These are phyloP conservation scores for Acrobasis consociella DNA, from an alignment of 2,888 invertebrate species.

Conservation along the genomic window DNA sequence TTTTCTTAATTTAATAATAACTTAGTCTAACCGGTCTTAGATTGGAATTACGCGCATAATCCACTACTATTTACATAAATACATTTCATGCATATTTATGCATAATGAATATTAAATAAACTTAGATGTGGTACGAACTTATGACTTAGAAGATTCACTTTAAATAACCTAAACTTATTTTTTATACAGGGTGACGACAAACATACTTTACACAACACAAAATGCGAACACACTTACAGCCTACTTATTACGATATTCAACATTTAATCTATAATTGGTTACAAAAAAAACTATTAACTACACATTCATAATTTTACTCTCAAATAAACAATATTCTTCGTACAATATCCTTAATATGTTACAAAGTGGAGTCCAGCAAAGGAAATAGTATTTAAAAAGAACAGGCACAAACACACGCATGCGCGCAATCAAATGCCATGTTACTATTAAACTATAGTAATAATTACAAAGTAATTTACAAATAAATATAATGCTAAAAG, in stretches of 20 bases:
- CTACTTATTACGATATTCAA: too few relatives aligned
- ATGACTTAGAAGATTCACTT: slow-evolving; percentile 34
- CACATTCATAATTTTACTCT: slow-evolving; percentile 16
- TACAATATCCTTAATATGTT: slow-evolving; percentile 4
- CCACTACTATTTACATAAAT: slow-evolving; percentile 12
- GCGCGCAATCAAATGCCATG: neutral
- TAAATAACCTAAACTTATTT: slow-evolving; percentile 16
- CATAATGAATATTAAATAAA: slow-evolving; percentile 7
- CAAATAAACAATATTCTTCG: slow-evolving; percentile 14
- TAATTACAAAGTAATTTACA: slow-evolving; percentile 20
- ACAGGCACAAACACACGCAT: slow-evolving; percentile 11
- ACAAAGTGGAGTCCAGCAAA: slow-evolving; percentile 16
- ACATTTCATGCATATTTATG: slow-evolving; percentile 6
- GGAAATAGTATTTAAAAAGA: slow-evolving; percentile 7
- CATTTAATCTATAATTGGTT: neutral
- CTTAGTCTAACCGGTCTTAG: slow-evolving; percentile 19
- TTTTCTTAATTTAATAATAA: slow-evolving; percentile 4
- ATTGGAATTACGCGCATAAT: slow-evolving; percentile 18
- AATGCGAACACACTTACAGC: slow-evolving; percentile 16
- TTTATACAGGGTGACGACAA: slow-evolving; percentile 28
- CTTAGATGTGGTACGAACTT: neutral
- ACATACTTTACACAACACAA: slow-evolving; percentile 8
- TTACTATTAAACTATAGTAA: slow-evolving; percentile 11
- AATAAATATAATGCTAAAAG: slow-evolving; percentile 2
- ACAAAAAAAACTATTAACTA: neutral